A percentile compares a stretch with the other conserved stretches of the same genome.
Conservation (phyloP, 2,888 invertebrate species). For the Metallyticus violacea region DNA sequence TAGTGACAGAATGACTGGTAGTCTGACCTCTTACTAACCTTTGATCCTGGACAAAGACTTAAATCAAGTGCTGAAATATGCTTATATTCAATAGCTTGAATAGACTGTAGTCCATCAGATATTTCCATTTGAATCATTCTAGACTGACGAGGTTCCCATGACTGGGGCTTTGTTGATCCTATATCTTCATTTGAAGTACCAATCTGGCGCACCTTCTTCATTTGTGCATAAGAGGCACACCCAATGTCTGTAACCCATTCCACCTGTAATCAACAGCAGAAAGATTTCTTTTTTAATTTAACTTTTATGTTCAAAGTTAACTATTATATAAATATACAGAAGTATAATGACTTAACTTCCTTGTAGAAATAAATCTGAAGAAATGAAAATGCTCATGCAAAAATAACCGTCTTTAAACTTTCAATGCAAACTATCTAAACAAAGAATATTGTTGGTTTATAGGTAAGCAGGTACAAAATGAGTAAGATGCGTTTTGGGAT, state of each 20-base stretch:
- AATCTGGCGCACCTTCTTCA: conserved; percentile 55
- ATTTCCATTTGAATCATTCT: conserved; percentile 68
- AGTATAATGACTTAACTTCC: no score
- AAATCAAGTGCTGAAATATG: conserved; percentile 35
- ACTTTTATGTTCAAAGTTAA: no score
- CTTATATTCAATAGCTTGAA: conserved; percentile 63
- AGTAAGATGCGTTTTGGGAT: no score
- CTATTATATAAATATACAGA: no score
- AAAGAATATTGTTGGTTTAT: no score
- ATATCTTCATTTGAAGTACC: conserved; percentile 42
- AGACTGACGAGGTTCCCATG: conserved; percentile 55
- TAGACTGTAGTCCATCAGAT: conserved; percentile 70
- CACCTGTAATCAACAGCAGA: conserved; percentile 40
- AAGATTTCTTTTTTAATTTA: no score
- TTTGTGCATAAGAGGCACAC: conserved; percentile 57
- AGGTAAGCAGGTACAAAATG: no score
- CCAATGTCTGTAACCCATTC: conserved; percentile 48
- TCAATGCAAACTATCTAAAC: no score
- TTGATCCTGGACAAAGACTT: conserved; percentile 38
- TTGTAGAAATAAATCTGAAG: no score
- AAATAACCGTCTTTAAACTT: no score
- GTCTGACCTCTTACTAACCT: conserved; percentile 34
- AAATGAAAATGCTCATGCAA: no score
- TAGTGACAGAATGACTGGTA: no score
- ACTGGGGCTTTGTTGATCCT: conserved; percentile 50